These are phyloP conservation scores for Bimastos eiseni DNA, from an alignment of 2,888 invertebrate genomes.

Conservation along the genomic window DNA sequence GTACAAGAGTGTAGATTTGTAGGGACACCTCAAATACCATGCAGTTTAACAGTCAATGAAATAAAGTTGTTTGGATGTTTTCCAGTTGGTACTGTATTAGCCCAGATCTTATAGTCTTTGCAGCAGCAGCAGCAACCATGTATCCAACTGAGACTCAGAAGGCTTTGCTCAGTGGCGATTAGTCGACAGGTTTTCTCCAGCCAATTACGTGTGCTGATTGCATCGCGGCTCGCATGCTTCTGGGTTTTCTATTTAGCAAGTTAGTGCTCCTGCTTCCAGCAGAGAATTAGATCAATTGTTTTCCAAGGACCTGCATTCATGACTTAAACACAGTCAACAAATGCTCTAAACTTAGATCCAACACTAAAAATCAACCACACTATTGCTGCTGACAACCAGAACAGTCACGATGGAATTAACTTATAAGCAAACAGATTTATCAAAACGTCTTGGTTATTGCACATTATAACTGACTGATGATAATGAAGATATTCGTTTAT, in stretches of 20 bases:
- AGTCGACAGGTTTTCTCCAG: not conserved
- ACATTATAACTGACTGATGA: no score
- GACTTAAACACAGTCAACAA: not conserved
- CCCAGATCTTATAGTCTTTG: not conserved
- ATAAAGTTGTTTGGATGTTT: not conserved
- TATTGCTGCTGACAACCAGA: not conserved
- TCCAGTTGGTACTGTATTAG: not conserved
- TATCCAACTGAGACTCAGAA: not conserved
- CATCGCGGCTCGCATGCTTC: not conserved
- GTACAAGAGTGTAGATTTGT: not conserved
- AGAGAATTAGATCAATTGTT: not conserved
- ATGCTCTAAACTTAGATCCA: constrained; percentile 3
- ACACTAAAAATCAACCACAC: not conserved
- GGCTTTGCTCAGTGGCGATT: not conserved
- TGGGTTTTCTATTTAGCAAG: not conserved
- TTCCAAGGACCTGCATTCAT: not conserved
- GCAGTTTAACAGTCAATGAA: not conserved
- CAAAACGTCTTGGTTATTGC: not conserved
- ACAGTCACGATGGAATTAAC: not conserved
- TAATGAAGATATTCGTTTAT: no score
- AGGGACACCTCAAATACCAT: not conserved
- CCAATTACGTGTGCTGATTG: not conserved
- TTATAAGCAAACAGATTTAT: not conserved
- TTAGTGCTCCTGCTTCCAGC: not conserved
- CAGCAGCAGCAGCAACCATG: no score